Percentiles rank a stretch among this genome's conserved stretches.
These are phyloP conservation scores for Datnioides undecimradiatus DNA, from an alignment of 2,113 vertebrate species.

Conservation along the genomic window DNA sequence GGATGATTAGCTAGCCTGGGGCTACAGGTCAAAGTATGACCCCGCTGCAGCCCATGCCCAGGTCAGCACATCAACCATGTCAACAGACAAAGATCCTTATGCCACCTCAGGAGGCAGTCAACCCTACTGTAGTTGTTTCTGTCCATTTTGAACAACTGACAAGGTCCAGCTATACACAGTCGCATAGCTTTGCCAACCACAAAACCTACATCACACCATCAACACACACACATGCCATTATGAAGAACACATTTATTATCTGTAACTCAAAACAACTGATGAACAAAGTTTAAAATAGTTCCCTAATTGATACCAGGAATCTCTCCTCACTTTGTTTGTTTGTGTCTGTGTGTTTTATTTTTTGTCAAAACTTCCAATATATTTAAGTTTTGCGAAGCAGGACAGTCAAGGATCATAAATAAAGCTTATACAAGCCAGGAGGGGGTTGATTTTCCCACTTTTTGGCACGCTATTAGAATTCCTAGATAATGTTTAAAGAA, in stretches of 20 bases:
- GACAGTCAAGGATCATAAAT: constrained; percentile 76
- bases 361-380: constrained; percentile 55
- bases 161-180: background rate
- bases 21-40: constrained; percentile 68
- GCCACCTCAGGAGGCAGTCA: constrained; percentile 25
- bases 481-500: constrained; percentile 55
- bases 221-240: background rate
- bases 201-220: background rate
- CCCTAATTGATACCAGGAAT: constrained; percentile 67
- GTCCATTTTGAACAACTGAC: background rate
- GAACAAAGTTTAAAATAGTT: constrained; percentile 63
- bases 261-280: constrained; percentile 51
- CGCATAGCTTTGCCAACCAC: background rate
- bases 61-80: constrained; percentile 52
- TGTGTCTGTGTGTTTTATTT: constrained; percentile 40
- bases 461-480: constrained; percentile 55
- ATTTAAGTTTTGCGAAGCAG: constrained; percentile 49
- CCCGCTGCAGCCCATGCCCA: constrained; percentile 40
- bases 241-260: constrained; percentile 7
- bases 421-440: constrained; percentile 76
- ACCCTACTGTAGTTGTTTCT: constrained; percentile 14
- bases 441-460: constrained; percentile 47
- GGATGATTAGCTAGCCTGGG: constrained; percentile 56
- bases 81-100: constrained; percentile 44
- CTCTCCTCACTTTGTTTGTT: constrained; percentile 49